Percentiles rank a stretch among this genome's conserved stretches.
Conservation (phyloP, 2,113 vertebrate species). For the Stigmatopora argus region DNA sequence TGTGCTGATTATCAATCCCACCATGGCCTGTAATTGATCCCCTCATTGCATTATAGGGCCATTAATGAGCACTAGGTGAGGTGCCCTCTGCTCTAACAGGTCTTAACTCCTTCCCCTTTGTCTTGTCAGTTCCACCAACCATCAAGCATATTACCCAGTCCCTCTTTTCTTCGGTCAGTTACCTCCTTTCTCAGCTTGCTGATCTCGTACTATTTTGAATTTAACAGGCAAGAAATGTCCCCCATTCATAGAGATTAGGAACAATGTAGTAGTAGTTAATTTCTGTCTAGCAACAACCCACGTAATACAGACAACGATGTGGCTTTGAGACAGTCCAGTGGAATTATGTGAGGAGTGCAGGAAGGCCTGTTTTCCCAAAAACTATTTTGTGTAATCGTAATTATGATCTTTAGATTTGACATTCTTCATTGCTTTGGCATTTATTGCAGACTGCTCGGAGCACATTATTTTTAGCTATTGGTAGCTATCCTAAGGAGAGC, state of each 20-base stretch:
- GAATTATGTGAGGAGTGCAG: conserved; percentile 6
- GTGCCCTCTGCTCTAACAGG: conserved; percentile 42
- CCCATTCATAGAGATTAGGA: conserved; percentile 45
- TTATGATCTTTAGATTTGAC: not conserved
- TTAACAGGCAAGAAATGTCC: conserved; percentile 33
- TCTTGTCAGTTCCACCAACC: conserved; percentile 56
- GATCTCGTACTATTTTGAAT: conserved; percentile 26
- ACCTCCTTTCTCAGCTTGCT: conserved; percentile 31
- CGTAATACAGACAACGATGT: conserved; percentile 37
- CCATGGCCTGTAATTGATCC: conserved; percentile 60
- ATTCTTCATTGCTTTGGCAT: conserved; percentile 4
- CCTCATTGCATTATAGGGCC: conserved; percentile 48
- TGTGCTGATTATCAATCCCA: conserved; percentile 43
- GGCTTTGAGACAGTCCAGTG: conserved; percentile 28
- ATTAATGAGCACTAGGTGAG: conserved; percentile 54
- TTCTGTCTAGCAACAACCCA: conserved; percentile 1
- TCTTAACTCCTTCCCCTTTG: conserved; percentile 24
- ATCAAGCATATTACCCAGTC: conserved; percentile 45
- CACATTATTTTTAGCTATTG: conserved; percentile 39
- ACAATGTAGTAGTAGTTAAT: not conserved
- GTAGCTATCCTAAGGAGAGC: conserved; percentile 22
- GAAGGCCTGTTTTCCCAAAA: not conserved
- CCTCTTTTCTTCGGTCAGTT: conserved; percentile 28
- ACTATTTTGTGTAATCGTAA: conserved; percentile 10
- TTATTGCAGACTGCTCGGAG: conserved; percentile 27